A percentile compares a stretch with the other conserved stretches of the same genome.
These are phyloP conservation scores for Brachylomia viminalis DNA, from an alignment of 2,888 invertebrate genomes.

Conservation along the genomic window DNA sequence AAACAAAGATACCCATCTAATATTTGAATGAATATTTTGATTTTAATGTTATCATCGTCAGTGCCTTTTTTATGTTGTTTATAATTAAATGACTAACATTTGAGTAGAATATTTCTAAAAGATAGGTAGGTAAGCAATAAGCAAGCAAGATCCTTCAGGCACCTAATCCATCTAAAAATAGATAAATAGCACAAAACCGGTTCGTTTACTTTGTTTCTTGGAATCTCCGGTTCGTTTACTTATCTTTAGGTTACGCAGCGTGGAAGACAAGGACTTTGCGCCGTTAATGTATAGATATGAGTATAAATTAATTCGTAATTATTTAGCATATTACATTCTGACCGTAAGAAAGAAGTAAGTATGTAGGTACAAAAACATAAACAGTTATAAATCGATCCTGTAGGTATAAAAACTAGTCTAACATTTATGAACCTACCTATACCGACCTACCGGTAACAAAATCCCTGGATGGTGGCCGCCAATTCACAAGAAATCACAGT, in stretches of 20 bases:
- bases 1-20: not conserved
- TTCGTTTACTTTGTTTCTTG: not conserved
- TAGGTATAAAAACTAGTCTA: not conserved
- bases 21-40: not conserved
- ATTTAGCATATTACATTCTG: not conserved
- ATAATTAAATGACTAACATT: not conserved
- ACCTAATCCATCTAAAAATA: not conserved
- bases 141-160: not conserved
- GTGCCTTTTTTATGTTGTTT: not conserved
- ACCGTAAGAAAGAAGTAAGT: not conserved
- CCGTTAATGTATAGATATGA: not conserved
- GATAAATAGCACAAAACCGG: not conserved
- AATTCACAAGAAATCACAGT: not conserved
- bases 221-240: not conserved
- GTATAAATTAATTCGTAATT: not conserved
- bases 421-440: not conserved
- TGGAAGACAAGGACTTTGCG: not conserved
- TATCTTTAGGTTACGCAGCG: not conserved
- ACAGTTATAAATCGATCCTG: not conserved
- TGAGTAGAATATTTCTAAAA: not conserved
- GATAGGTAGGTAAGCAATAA: too few relatives aligned
- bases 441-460: not conserved
- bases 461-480: not conserved
- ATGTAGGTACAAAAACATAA: not conserved
- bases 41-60: not conserved